Percentiles rank a stretch among this genome's conserved stretches.
Evolutionary conservation across 1,140 invertebrate genomes (phyloP).

Genomic region (Drosophila gunungcola): DNA sequence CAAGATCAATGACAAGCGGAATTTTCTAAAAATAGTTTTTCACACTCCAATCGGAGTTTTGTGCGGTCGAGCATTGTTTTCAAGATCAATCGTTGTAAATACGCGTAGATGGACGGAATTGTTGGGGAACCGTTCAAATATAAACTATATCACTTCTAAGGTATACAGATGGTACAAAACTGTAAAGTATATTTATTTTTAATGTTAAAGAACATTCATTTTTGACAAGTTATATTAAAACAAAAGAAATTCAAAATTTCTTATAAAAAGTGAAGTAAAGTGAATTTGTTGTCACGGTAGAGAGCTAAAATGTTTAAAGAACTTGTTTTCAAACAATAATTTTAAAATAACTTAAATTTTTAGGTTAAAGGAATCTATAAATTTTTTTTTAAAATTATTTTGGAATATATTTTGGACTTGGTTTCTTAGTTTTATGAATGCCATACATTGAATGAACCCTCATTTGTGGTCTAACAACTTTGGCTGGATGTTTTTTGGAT

Average conservation of each 20-base stretch:
- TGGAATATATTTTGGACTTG: neutral
- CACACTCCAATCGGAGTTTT: constrained; percentile 9
- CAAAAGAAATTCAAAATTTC: too few species aligned
- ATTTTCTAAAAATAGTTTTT: constrained; percentile 19
- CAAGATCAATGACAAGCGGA: constrained; percentile 58
- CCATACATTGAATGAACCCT: neutral
- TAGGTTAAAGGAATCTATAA: too few species aligned
- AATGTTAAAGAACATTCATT: too few species aligned
- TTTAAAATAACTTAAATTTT: too few species aligned
- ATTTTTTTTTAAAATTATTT: neutral
- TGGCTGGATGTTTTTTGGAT: neutral
- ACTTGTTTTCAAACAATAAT: too few species aligned
- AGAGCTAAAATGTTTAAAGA: too few species aligned
- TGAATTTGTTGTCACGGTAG: too few species aligned
- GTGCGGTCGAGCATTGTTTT: constrained; percentile 3
- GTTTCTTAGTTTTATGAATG: neutral
- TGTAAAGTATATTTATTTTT: too few species aligned
- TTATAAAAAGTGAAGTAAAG: too few species aligned
- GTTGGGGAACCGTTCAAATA: neutral
- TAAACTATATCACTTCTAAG: neutral
- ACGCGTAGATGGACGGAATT: neutral
- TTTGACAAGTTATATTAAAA: too few species aligned
- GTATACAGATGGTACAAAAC: too few species aligned
- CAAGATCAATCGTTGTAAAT: constrained; percentile 4
- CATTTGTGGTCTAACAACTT: constrained; percentile 8